Conservation (phyloP, 2,113 vertebrate genomes). For the Corapipo altera region DNA sequence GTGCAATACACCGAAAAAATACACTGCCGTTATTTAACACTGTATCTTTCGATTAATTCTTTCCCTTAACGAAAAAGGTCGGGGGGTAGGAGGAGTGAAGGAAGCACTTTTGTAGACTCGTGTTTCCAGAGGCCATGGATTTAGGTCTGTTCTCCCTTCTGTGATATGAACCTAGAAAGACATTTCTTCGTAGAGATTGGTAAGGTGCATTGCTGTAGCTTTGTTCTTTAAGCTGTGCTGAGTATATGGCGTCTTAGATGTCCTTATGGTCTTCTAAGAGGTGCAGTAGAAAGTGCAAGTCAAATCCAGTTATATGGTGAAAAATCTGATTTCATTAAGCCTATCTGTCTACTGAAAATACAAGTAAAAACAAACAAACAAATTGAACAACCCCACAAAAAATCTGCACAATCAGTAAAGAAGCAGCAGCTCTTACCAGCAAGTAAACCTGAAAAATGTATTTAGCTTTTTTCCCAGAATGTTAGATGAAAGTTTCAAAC, state of each 20-base stretch:
- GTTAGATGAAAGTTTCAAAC: not conserved
- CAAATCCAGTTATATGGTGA: not conserved
- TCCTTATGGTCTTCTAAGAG: not conserved
- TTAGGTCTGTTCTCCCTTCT: not conserved
- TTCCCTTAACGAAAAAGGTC: not conserved
- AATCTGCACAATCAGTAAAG: not conserved
- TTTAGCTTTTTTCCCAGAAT: not conserved
- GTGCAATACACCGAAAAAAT: not conserved
- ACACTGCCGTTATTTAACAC: accelerated
- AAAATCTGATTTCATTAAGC: not conserved
- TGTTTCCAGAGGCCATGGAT: not conserved
- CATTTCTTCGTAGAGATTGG: not conserved
- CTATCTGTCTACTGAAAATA: not conserved
- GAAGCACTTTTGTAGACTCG: not conserved
- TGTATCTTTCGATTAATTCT: not conserved
- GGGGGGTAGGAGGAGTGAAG: not conserved
- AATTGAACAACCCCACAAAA: not conserved
- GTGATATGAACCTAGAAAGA: not conserved
- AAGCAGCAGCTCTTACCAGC: not conserved
- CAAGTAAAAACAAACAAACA: not conserved
- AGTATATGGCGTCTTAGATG: not conserved
- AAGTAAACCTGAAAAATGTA: not conserved
- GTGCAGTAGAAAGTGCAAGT: not conserved
- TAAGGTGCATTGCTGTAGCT: not conserved
- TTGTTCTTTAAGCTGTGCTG: not conserved